phyloP scores from a whole-genome alignment of 1,140 invertebrate genomes.

The Drosophila oshimai region DNA sequence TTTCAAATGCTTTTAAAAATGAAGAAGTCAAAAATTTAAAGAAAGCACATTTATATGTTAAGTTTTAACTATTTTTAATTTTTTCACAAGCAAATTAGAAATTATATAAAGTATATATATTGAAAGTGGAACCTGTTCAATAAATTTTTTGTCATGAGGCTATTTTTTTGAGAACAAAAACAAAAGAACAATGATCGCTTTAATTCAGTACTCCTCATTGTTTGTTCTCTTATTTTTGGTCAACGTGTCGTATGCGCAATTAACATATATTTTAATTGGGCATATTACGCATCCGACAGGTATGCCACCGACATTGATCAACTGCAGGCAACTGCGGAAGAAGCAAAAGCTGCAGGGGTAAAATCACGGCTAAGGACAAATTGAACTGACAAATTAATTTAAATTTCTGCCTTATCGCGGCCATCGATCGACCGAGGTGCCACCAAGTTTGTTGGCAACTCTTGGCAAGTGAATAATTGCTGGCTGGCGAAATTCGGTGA shows the following conservation, averaged over 20 bases:
- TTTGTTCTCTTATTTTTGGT: neutral
- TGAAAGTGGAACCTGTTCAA: no score
- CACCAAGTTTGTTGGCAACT: slow-evolving; percentile 9
- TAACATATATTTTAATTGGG: neutral
- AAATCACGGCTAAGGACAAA: slow-evolving; percentile 53
- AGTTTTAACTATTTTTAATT: no score
- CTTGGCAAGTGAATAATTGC: slow-evolving; percentile 41
- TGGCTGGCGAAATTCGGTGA: slow-evolving; percentile 24
- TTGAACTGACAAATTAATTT: slow-evolving; percentile 28
- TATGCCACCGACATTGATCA: slow-evolving; percentile 41
- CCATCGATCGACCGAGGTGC: slow-evolving; percentile 24
- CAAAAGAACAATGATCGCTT: no score
- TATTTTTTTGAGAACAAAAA: neutral
- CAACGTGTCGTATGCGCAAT: slow-evolving; percentile 55
- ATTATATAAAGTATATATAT: no score
- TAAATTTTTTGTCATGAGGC: neutral
- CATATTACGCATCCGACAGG: slow-evolving; percentile 69
- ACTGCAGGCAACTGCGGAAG: slow-evolving; percentile 16
- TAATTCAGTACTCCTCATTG: neutral
- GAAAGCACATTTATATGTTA: no score
- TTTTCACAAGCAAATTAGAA: no score
- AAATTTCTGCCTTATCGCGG: slow-evolving; percentile 48
- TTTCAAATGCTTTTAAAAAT: neutral
- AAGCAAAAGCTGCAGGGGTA: neutral
- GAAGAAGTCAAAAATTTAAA: neutral